Evolutionary conservation across 2,797 vertebrate species (phyloP).

Genomic region (Emydoidea blandingii): DNA sequence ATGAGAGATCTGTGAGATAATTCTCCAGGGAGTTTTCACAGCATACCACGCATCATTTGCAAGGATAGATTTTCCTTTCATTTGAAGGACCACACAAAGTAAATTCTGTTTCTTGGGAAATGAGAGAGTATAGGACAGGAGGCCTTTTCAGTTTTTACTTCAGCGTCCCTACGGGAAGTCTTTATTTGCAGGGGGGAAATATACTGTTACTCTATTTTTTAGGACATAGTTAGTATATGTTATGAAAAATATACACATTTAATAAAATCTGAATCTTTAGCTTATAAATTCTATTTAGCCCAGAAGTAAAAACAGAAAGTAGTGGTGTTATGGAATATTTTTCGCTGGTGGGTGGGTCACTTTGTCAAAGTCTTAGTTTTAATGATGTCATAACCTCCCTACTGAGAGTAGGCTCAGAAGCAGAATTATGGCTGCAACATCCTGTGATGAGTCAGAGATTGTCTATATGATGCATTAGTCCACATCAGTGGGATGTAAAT

Average conservation of each 20-base stretch:
- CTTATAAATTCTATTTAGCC: conserved; percentile 36
- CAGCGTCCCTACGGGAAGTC: not conserved
- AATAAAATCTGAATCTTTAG: not conserved
- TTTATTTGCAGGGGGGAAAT: conserved; percentile 67
- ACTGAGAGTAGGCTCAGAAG: not conserved
- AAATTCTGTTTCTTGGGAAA: conserved; percentile 65
- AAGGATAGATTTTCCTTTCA: conserved; percentile 67
- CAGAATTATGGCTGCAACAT: not conserved
- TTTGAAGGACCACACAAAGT: conserved; percentile 55
- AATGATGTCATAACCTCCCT: not conserved
- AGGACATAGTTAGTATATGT: conserved; percentile 31
- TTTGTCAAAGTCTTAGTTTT: not conserved
- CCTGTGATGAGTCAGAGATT: not conserved
- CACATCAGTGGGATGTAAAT: not conserved
- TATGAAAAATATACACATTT: conserved; percentile 46
- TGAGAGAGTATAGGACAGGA: conserved; percentile 54
- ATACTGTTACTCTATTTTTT: conserved; percentile 49
- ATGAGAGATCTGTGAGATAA: conserved; percentile 66
- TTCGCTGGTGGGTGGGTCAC: not conserved
- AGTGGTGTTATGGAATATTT: not conserved
- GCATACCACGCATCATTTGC: conserved; percentile 58
- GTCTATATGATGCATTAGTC: not conserved
- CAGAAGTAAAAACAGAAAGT: not conserved
- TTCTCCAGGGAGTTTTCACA: conserved; percentile 61
- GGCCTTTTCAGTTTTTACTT: conserved; percentile 51